Evolutionary conservation across 1,140 invertebrate species (phyloP), one percentile per base, ranked within the genome.

Genomic region (Pinna nobilis): DNA sequence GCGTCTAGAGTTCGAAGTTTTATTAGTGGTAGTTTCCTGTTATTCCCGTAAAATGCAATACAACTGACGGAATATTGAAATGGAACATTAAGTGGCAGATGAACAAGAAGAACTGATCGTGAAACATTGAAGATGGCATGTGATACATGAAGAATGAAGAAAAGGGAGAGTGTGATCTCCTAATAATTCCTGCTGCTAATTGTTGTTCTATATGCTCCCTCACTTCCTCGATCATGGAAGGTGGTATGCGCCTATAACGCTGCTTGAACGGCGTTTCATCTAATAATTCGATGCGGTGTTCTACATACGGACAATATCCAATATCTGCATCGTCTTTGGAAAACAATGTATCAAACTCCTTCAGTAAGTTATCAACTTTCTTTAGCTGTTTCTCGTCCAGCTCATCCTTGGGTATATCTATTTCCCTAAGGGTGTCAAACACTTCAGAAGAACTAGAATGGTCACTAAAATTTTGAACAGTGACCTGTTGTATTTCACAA

Each of bases 401-500:
- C 33, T 57, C 53, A 57, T 57, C 53, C 33, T 32, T 20, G 33
- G 53, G 53, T 18, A 57, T 20, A 32, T 57, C 32, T n/a, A 57
- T 57, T 33, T 57, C 1, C 7, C 33, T 32, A 28, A 2, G n/a
- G n/a, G 30, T 32, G 33, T 57, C 25, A n/a, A 32, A 57, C 2
- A 32, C 28, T 9, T 51, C 49, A 25, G 49, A 51, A 25, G 49
- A 51, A 18, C 28, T 51, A n/a, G n/a, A n/a, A n/a, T 51, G 5
- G 7, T 25, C 7, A 25, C 20, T 20, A 51, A 51, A 20, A 11
- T 4, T 51, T 20, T 51, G 49, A 1, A 51, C 49, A 51, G 20
- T 49, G n/a, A 73, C 70, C 15, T 33, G 61, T 47, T 73, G 70
- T 20, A 65, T 13, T 47, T 73, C 49, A 32, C 70, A 73, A 6